Base-by-base conservation (phyloP, 1,140 invertebrate species). In the Laodelphax striatellus region DNA sequence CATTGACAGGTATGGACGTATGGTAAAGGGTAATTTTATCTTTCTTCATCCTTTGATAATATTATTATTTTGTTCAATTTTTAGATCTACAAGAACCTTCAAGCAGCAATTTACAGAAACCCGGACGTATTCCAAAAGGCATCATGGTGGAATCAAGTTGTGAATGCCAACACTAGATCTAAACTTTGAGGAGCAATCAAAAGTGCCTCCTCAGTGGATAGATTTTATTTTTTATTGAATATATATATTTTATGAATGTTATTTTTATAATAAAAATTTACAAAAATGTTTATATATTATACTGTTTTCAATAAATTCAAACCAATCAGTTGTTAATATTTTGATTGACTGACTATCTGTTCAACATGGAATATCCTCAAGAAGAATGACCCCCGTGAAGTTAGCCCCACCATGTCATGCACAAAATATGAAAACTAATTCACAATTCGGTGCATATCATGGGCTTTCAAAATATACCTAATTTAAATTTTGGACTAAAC, bases 11-110 rank as follows among this genome's bases (percentile, higher is more conserved):
- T 53, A n/a, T n/a, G n/a, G n/a, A n/a, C n/a, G n/a, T n/a, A n/a
- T 60, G 11, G 42, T 5, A 34, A 24, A 16, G 6, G 21, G 11
- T 57, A 2, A 34, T 52, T 55, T n/a, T n/a, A 63, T 58, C 58
- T 14, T 58, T 57, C 2, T 65, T 61, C n/a, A n/a, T n/a, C n/a
- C n/a, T 55, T 10, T 58, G 10, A 24, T 13, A n/a, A 13, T 14
- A 34, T 28, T 56, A 28, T 16, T 5, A 19, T 41, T 42, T 24
- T n/a, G n/a, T n/a, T n/a, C n/a, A n/a, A 16, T 57, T 63, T 61
- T 17, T 57, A 66, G 65, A 76, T 95, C 57, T 94, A 94, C 70
- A 82, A 92, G 73, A 85, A 92, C 74, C 76, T 94, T 34, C 83
- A 91, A 73, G 77, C 81, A 55, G 80, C 82, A 63, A 82, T 92